phyloP scores from a whole-genome alignment of 2,113 vertebrate species.

The Emydocephalus ijimae region DNA sequence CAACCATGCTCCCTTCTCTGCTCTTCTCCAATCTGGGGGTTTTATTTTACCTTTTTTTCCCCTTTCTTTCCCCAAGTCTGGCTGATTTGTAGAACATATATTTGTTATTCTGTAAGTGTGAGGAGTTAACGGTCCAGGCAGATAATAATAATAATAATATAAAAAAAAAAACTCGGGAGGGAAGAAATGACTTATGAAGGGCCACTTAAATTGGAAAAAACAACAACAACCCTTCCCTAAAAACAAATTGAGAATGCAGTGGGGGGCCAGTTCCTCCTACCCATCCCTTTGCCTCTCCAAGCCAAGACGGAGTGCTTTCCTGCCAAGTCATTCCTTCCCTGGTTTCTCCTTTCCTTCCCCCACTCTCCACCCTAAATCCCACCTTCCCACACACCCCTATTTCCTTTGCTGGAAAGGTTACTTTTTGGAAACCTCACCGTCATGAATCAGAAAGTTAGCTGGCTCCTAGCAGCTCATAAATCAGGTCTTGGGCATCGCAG shows the following conservation, averaged over 20 bases:
- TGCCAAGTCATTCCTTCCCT: background rate
- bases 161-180: conserved; percentile 49
- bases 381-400: background rate
- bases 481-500: conserved; percentile 69
- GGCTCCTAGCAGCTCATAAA: conserved; percentile 80
- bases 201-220: conserved; percentile 47
- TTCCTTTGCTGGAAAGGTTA: conserved; percentile 51
- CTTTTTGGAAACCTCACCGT: conserved; percentile 54
- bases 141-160: background rate
- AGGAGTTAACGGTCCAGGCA: conserved; percentile 69
- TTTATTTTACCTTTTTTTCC: background rate
- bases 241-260: background rate
- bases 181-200: conserved; percentile 53
- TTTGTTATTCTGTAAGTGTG: conserved; percentile 67
- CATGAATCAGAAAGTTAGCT: conserved; percentile 77
- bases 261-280: background rate
- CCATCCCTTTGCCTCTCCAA: background rate
- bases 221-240: background rate
- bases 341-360: background rate
- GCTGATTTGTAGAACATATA: conserved; percentile 68
- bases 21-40: conserved; percentile 26
- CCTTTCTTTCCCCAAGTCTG: background rate
- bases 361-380: background rate
- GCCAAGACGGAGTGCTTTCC: background rate
- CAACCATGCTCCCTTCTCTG: conserved; percentile 19